Conservation (phyloP, 1,140 invertebrate species). For the Gerris buenoi region DNA sequence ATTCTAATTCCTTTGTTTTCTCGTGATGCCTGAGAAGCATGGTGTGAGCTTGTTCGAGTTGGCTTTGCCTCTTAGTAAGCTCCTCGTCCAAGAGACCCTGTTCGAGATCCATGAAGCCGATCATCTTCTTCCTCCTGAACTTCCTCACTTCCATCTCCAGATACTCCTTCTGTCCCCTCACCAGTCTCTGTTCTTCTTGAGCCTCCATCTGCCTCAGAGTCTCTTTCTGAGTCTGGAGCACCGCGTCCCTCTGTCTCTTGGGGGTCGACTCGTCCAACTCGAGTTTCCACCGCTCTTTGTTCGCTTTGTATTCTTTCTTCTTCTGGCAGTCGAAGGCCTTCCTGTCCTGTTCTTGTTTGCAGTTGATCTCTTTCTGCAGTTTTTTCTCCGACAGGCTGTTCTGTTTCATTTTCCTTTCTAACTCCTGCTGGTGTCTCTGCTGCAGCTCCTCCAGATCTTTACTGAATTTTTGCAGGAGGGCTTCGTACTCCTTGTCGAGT, state of each 20-base stretch:
- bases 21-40: conserved; percentile 93
- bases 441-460: conserved; percentile 84
- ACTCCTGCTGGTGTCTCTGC: conserved; percentile 73
- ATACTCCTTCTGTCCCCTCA: conserved; percentile 76
- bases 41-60: conserved; percentile 85
- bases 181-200: conserved; percentile 71
- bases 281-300: conserved; percentile 91
- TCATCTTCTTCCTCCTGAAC: conserved; percentile 77
- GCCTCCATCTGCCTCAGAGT: conserved; percentile 79
- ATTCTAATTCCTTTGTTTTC: conserved; percentile 89
- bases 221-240: conserved; percentile 69
- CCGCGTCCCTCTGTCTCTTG: conserved; percentile 76
- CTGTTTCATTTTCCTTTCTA: conserved; percentile 77
- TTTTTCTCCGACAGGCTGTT: conserved; percentile 82
- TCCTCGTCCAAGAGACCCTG: conserved; percentile 85
- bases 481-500: conserved; percentile 93
- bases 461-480: conserved; percentile 72
- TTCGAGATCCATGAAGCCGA: conserved; percentile 74
- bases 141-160: conserved; percentile 83
- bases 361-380: conserved; percentile 77
- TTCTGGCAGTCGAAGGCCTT: conserved; percentile 79
- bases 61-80: conserved; percentile 81
- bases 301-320: conserved; percentile 95
- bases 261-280: conserved; percentile 83
- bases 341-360: conserved; percentile 75